Evolutionary conservation across 2,888 invertebrate genomes (phyloP), one percentile per base, ranked within the genome.

Genomic region (Bombylius major): DNA sequence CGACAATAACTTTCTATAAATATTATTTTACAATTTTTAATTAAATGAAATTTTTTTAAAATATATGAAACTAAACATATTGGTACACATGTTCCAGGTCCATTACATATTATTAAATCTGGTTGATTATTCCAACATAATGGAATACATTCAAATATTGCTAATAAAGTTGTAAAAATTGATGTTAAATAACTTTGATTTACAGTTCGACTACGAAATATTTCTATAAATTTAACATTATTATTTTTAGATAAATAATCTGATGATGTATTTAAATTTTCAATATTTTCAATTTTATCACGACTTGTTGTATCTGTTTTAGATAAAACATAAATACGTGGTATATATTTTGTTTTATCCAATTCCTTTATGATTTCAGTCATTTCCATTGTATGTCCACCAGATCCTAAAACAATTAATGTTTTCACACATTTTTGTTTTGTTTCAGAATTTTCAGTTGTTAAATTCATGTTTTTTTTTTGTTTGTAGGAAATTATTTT

Each of bases 1-100:
- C 99, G 79, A 69, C 98, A 99, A 66, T 93, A 85, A 69, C 97
- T 98, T 75, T 99, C 98, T 52, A 98, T 78, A 74, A 92, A 99
- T 54, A 97, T 80, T 57, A 96, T 88, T 67, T 82, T 83, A 57
- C 83, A 82, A 62, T 84, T 76, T 39, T 78, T 70, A 45, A 71
- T 60, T n/a, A 90, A 66, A 62, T 81, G 84, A 0, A 84, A 70
- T 59, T 84, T 78, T 70, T 86, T 86, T 62, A 87, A 76, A 1
- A 93, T 50, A 68, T 89, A 88, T 14, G 85, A 86, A 54, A 87
- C 79, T 55, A 87, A 64, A 76, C 94, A 94, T 55, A 96, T 77
- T 5, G 98, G 98, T 58, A 99, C 80, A 72, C 98, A 97, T 7
- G 95, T 97, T 8, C 97, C 97, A 48, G 98, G 98, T 0, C 99